A percentile compares a stretch with the other conserved stretches of the same genome.
Evolutionary conservation across 2,797 vertebrate species (phyloP).

Genomic region (Schizopygopsis pylzovi): DNA sequence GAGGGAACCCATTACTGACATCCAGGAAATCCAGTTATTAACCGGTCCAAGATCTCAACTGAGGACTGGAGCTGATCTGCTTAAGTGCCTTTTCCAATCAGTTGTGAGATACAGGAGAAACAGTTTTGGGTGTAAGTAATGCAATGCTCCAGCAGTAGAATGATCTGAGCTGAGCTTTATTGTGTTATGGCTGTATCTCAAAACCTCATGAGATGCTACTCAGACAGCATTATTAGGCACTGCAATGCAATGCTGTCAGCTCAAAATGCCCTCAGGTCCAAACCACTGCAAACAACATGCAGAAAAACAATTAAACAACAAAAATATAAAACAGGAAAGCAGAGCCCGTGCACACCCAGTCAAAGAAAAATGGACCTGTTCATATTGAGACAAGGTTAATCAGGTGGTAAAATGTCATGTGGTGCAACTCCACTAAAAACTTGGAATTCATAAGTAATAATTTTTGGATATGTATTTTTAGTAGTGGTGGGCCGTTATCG

Average conservation of each 20-base stretch:
- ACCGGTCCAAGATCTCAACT: neutral
- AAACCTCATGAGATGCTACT: neutral
- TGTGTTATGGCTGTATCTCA: neutral
- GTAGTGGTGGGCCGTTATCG: no score
- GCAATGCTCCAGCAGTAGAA: neutral
- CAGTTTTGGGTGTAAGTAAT: neutral
- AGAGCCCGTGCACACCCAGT: neutral
- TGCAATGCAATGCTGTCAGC: neutral
- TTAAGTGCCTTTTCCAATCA: neutral
- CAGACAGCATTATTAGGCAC: neutral
- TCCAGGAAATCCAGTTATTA: slow-evolving; percentile 8
- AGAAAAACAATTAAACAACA: neutral
- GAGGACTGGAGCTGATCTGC: neutral
- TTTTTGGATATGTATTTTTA: neutral
- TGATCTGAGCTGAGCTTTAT: neutral
- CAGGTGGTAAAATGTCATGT: no score
- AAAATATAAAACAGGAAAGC: neutral
- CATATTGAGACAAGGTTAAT: neutral
- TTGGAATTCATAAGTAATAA: neutral
- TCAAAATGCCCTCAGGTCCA: no score
- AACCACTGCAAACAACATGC: neutral
- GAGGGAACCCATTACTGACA: neutral
- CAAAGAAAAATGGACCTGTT: neutral
- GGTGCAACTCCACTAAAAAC: neutral
- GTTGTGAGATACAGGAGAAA: neutral